Conservation (phyloP, 2,113 vertebrate genomes). For the Apteryx mantelli region DNA sequence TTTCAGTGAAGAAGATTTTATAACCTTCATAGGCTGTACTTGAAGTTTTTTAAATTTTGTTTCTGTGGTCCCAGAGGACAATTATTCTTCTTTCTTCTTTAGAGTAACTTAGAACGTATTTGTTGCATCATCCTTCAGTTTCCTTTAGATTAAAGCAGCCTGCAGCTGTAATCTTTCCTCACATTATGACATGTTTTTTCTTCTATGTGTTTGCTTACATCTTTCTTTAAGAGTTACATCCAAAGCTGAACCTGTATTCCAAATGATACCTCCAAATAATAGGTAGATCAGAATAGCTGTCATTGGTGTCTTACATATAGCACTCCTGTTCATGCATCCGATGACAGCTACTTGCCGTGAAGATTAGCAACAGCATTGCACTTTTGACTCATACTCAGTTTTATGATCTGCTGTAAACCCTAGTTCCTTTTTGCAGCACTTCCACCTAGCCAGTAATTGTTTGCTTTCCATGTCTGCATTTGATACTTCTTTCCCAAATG, state of each 20-base stretch:
- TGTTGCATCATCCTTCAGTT: background rate
- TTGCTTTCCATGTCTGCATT: background rate
- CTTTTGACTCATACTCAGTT: background rate
- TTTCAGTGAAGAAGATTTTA: background rate
- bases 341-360: background rate
- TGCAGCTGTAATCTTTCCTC: background rate
- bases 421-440: background rate
- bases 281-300: background rate
- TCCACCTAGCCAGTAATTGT: background rate
- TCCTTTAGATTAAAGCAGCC: background rate
- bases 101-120: background rate
- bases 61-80: background rate
- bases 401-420: background rate
- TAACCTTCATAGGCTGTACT: background rate
- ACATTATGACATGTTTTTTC: background rate
- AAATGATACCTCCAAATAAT: rapidly evolving
- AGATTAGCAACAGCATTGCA: background rate
- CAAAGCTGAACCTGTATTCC: rapidly evolving
- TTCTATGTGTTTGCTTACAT: background rate
- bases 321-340: background rate
- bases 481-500: background rate
- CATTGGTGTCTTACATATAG: no score
- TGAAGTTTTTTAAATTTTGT: background rate
- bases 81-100: background rate
- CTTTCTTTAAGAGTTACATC: background rate